Base-by-base conservation (phyloP, 2,797 vertebrate species). In the Oryzias sinensis region DNA sequence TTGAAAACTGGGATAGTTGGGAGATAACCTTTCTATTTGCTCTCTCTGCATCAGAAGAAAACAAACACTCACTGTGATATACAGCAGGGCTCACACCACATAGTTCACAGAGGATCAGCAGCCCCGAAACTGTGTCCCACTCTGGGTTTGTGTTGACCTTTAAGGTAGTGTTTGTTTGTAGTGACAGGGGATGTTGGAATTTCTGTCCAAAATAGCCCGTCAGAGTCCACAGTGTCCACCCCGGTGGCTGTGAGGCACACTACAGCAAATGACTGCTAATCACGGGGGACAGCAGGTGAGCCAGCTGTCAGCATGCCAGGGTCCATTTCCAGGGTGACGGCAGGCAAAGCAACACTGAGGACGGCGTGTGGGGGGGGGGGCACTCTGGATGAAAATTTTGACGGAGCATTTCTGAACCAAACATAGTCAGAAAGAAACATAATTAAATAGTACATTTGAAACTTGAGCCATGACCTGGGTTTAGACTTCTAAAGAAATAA, bases 261-360 rank as follows among this genome's bases (percentile, higher is more conserved):
- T 62, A 78, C 76, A 85, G 77, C 79, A 76, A 88, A 88, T 72
- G 75, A 84, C 74, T 82, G 69, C 67, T 75, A 83, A 87, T 87
- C 79, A 81, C 66, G 6, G 57, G 70, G 79, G 76, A 82, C 79
- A 77, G 70, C 62, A 52, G 76, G 70, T 67, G 65, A 73, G 74
- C 87, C 76, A 84, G 79, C 79, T 89, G 87, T 86, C 80, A 77
- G 53, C 63, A 69, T 74, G 79, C 81, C 82, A 84, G 67, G 65
- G 65, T 72, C 68, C 59, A n/a, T 49, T 57, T 70, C 45, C 64
- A 53, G 54, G 62, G 54, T 73, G 80, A 71, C 69, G 58, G 77
- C 65, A 72, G 63, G 69, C 67, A 42, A 47, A 76, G 72, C 65
- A 72, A 56, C 70, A 69, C 60, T 54, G 70, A 70, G 68, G 70